Evolutionary conservation across 2,888 invertebrate species (phyloP).

Genomic region (Cosmia pyralina): DNA sequence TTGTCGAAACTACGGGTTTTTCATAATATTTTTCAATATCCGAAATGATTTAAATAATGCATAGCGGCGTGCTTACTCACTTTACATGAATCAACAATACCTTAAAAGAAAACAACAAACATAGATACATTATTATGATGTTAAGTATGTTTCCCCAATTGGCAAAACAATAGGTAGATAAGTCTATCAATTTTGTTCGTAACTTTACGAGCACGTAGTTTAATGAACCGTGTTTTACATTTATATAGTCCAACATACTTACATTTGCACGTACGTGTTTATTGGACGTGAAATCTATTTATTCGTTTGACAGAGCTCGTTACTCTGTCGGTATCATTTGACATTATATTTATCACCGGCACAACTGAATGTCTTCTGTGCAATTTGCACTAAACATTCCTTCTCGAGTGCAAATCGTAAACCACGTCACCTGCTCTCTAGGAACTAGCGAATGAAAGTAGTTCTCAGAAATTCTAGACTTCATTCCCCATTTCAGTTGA

Average conservation of each 20-base stretch:
- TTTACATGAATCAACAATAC: conserved; percentile 35
- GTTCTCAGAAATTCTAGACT: conserved; percentile 64
- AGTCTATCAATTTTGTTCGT: conserved; percentile 33
- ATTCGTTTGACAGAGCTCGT: conserved; percentile 53
- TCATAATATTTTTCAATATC: conserved; percentile 64
- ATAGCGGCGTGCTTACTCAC: conserved; percentile 34
- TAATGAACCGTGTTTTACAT: conserved; percentile 34
- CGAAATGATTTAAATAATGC: conserved; percentile 48
- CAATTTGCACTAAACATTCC: conserved; percentile 78
- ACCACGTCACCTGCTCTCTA: conserved; percentile 70
- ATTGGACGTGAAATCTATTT: conserved; percentile 62
- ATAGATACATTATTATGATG: conserved; percentile 27
- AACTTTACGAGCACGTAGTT: conserved; percentile 39
- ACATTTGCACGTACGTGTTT: conserved; percentile 44
- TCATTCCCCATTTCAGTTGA: conserved; percentile 55
- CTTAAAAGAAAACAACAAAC: conserved; percentile 30
- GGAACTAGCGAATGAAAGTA: conserved; percentile 63
- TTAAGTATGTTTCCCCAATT: conserved; percentile 29
- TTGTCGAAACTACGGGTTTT: conserved; percentile 57
- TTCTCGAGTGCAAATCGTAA: conserved; percentile 76
- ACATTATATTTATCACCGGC: conserved; percentile 74
- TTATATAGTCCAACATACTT: conserved; percentile 23
- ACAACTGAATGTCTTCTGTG: conserved; percentile 74
- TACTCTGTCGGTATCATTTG: conserved; percentile 61
- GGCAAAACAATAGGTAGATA: conserved; percentile 36